These are phyloP conservation scores for Clanis bilineata DNA, from an alignment of 2,888 invertebrate species.

Conservation along the genomic window DNA sequence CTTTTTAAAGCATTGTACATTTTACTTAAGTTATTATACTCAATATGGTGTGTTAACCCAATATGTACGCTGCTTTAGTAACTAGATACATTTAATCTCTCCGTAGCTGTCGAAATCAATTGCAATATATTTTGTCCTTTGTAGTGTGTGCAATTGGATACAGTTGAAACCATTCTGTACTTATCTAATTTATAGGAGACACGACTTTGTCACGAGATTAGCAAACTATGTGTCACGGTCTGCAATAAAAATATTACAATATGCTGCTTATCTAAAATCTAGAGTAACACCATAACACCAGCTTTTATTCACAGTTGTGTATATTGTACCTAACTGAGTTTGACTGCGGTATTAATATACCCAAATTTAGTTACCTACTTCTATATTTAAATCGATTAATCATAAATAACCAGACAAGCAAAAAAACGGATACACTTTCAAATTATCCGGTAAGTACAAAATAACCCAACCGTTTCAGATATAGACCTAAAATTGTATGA, in stretches of 20 bases:
- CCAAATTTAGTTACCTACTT: neutral
- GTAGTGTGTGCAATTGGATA: slow-evolving; percentile 10
- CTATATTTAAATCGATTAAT: neutral
- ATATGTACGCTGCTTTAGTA: no score
- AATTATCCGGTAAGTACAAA: slow-evolving; percentile 5
- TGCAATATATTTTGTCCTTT: slow-evolving; percentile 5
- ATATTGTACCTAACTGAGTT: neutral
- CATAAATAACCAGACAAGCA: slow-evolving; percentile 4
- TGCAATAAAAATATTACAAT: slow-evolving; percentile 11
- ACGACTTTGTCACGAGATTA: slow-evolving; percentile 7
- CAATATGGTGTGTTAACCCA: neutral
- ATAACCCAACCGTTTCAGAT: neutral
- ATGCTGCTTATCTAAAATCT: slow-evolving; percentile 1
- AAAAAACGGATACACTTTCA: slow-evolving; percentile 1
- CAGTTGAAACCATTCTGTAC: slow-evolving; percentile 11
- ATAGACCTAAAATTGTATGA: neutral
- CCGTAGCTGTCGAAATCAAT: neutral
- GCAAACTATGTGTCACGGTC: slow-evolving; percentile 2
- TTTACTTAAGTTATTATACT: neutral
- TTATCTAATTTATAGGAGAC: slow-evolving; percentile 8
- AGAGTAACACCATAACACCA: neutral
- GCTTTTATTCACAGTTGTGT: neutral
- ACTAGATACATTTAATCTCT: neutral
- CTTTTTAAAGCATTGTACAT: no score
- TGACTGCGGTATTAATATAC: neutral